Evolutionary conservation across 2,113 vertebrate species (phyloP).

Genomic region (Daboia siamensis): DNA sequence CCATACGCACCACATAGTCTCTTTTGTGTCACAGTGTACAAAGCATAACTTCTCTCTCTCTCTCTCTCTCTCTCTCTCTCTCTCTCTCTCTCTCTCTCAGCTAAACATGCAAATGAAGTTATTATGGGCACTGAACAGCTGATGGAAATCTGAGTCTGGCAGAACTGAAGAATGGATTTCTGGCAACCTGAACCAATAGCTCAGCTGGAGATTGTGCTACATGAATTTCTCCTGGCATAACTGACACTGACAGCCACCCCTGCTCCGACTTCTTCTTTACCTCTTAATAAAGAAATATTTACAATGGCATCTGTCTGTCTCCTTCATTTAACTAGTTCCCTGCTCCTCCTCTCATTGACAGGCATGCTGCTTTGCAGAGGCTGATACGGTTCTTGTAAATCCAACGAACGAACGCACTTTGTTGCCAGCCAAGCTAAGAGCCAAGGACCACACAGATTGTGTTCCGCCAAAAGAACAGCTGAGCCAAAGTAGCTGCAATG

Average conservation of each 20-base stretch:
- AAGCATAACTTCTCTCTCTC: conserved; percentile 45
- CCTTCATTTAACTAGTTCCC: conserved; percentile 2
- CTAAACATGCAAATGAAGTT: conserved; percentile 92
- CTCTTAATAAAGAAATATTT: conserved; percentile 74
- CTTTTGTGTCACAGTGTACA: conserved; percentile 43
- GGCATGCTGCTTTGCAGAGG: conserved; percentile 44
- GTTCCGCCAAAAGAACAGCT: conserved; percentile 55
- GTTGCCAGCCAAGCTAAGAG: conserved; percentile 54
- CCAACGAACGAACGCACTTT: conserved; percentile 45
- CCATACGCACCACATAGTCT: conserved; percentile 10
- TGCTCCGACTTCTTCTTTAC: conserved; percentile 69
- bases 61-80: conserved; percentile 53
- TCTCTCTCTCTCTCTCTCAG: conserved; percentile 68
- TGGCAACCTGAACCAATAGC: conserved; percentile 53
- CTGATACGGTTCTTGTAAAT: conserved; percentile 42
- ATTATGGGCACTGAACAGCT: conserved; percentile 95
- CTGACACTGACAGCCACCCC: conserved; percentile 50
- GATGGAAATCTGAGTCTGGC: conserved; percentile 90
- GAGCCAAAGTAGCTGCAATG: conserved; percentile 41
- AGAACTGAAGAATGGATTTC: conserved; percentile 58
- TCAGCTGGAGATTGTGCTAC: conserved; percentile 54
- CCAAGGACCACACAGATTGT: conserved; percentile 49
- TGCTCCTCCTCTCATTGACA: conserved; percentile 59
- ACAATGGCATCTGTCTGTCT: conserved; percentile 33
- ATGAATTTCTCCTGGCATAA: conserved; percentile 48